Evolutionary conservation across 2,113 vertebrate species (phyloP).

Genomic region (Oreochromis aureus): DNA sequence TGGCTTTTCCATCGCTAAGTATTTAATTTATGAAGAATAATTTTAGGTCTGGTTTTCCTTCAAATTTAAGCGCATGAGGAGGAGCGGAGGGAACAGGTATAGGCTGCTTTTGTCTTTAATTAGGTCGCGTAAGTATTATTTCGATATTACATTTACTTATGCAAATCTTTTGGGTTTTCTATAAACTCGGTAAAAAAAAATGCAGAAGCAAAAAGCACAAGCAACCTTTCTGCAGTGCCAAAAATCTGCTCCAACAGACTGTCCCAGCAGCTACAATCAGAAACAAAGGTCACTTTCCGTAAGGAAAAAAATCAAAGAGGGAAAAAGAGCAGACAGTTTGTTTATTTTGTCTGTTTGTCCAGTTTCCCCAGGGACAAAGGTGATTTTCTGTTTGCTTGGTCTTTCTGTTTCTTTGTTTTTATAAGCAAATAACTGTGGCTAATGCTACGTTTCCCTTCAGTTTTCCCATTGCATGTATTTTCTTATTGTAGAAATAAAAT

Average conservation of each 20-base stretch:
- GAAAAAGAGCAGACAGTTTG: not conserved
- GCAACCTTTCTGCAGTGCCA: not conserved
- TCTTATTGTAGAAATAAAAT: not conserved
- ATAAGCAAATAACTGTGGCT: not conserved
- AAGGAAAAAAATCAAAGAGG: not conserved
- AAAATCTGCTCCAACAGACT: not conserved
- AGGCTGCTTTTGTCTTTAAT: not conserved
- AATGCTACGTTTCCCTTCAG: not conserved
- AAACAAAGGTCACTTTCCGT: not conserved
- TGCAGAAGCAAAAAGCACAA: not conserved
- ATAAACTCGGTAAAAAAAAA: not conserved
- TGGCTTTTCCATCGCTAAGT: constrained; percentile 1
- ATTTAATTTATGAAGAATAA: constrained; percentile 2
- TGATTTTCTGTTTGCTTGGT: not conserved
- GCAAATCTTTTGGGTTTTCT: not conserved
- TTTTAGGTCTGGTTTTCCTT: not conserved
- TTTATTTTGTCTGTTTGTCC: not conserved
- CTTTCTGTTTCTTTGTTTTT: not conserved
- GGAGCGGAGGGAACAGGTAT: not conserved
- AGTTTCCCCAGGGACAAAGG: not conserved
- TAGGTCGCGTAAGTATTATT: not conserved
- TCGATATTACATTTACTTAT: not conserved
- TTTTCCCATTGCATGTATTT: not conserved
- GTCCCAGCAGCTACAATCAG: not conserved
- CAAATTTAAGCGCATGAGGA: not conserved